Evolutionary conservation across 2,113 vertebrate genomes (phyloP).

Genomic region (Anoplopoma fimbria): DNA sequence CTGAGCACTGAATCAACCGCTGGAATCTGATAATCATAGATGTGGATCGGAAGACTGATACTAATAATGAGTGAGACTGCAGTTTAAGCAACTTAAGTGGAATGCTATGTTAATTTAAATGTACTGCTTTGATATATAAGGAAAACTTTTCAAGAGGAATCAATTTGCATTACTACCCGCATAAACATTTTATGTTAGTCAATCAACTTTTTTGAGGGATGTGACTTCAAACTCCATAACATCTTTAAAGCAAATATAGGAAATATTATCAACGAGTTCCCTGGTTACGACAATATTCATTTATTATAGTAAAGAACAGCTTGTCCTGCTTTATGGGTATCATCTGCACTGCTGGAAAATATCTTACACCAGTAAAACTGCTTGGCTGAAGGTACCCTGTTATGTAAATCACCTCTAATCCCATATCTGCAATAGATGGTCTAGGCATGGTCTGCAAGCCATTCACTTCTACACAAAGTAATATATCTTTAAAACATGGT

Average conservation of each 20-base stretch:
- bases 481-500: neutral
- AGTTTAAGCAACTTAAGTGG: neutral
- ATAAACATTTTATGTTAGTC: neutral
- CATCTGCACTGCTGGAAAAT: constrained; percentile 52
- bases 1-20: neutral
- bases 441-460: neutral
- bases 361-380: constrained; percentile 41
- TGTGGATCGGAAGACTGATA: neutral
- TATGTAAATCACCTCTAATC: constrained; percentile 43
- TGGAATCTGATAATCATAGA: neutral
- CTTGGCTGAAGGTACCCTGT: constrained; percentile 33
- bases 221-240: neutral
- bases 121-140: neutral
- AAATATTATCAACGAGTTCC: constrained; percentile 23
- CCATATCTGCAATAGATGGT: constrained; percentile 29
- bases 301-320: constrained; percentile 34
- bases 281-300: constrained; percentile 14
- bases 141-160: neutral
- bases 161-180: neutral
- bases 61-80: neutral
- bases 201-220: neutral
- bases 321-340: constrained; percentile 38
- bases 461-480: constrained; percentile 2
- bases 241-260: constrained; percentile 10
- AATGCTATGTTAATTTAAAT: neutral